A percentile compares a stretch with the other conserved stretches of the same genome.
Evolutionary conservation across 2,888 invertebrate species (phyloP).

Genomic region (Epinotia demarniana): DNA sequence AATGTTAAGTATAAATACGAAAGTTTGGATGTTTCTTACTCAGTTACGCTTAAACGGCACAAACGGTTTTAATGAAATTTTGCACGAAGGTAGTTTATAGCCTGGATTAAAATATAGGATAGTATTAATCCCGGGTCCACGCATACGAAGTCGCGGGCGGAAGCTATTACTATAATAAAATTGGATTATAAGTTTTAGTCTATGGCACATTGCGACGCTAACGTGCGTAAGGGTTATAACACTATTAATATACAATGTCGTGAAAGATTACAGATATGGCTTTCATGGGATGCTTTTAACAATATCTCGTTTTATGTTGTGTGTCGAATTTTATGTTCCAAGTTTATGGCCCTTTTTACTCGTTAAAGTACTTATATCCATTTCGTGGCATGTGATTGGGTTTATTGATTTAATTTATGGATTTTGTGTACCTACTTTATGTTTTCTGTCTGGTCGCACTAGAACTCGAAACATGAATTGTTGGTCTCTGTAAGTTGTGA

Average conservation of each 20-base stretch:
- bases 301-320: slow-evolving; percentile 21
- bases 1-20: too few species aligned
- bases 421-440: too few species aligned
- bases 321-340: slow-evolving; percentile 17
- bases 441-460: background rate
- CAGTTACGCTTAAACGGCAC: too few species aligned
- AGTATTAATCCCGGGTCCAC: too few species aligned
- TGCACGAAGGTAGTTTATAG: too few species aligned
- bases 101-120: too few species aligned
- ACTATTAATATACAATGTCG: slow-evolving; percentile 18
- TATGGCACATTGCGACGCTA: background rate
- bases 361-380: background rate
- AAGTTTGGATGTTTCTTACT: too few species aligned
- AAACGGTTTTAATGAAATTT: too few species aligned
- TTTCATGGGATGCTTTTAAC: slow-evolving; percentile 2
- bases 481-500: too few species aligned
- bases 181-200: slow-evolving; percentile 5
- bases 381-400: slow-evolving; percentile 7
- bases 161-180: background rate
- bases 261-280: slow-evolving; percentile 14
- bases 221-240: slow-evolving; percentile 2
- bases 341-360: slow-evolving; percentile 12
- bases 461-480: too few species aligned
- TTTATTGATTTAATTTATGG: slow-evolving; percentile 1
- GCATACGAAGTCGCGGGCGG: too few species aligned